Conservation (phyloP, 1,140 invertebrate genomes). For the Protaetia brevitarsis region DNA sequence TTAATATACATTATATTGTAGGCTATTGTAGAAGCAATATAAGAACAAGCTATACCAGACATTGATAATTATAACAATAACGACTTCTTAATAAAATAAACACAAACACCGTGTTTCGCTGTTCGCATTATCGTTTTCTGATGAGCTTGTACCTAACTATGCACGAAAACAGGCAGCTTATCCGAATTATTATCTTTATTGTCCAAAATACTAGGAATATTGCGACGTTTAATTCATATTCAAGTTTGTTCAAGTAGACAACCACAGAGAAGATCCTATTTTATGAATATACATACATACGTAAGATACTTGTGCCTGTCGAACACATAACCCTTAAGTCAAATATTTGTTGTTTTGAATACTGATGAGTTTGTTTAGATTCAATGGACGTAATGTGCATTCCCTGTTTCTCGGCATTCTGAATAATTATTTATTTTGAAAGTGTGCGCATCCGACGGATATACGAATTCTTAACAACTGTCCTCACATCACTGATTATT, state of each 20-base stretch:
- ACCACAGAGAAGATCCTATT: neutral
- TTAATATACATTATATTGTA: no score
- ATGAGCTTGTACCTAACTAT: neutral
- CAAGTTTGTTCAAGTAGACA: neutral
- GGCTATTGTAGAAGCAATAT: no score
- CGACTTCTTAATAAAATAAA: no score
- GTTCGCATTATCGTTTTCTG: no score
- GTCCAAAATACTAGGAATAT: neutral
- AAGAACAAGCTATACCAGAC: no score
- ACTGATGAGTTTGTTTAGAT: neutral
- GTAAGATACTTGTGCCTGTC: no score
- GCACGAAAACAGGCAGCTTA: neutral
- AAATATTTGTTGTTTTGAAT: slow-evolving; percentile 1
- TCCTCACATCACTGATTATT: no score
- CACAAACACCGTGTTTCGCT: no score
- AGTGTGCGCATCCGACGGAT: neutral
- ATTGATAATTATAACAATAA: no score
- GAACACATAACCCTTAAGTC: no score
- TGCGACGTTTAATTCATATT: slow-evolving; percentile 1
- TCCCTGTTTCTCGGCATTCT: neutral
- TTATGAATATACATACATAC: slow-evolving; percentile 1
- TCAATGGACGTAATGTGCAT: neutral
- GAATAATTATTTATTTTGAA: slow-evolving; percentile 3
- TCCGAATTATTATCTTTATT: neutral
- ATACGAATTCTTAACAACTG: no score